A percentile compares a stretch with the other conserved stretches of the same genome.
Conservation (phyloP, 2,888 invertebrate genomes). For the Theretra japonica region DNA sequence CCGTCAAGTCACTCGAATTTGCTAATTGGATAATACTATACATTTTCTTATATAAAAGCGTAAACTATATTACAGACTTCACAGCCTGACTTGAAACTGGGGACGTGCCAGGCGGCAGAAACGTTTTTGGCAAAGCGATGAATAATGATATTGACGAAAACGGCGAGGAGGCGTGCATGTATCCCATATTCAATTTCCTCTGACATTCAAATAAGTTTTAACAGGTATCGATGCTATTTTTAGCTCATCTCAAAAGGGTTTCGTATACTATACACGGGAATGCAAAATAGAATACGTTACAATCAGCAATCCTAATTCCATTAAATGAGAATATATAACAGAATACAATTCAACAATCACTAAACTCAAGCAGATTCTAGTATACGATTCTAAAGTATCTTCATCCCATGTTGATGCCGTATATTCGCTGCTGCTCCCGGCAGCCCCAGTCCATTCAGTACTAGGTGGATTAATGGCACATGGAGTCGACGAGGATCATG, state of each 20-base stretch:
- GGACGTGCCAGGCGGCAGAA: slow-evolving; percentile 32
- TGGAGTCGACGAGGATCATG: slow-evolving; percentile 77
- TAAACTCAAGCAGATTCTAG: background rate
- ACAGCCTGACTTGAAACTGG: slow-evolving; percentile 60
- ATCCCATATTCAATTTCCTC: slow-evolving; percentile 12
- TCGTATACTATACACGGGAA: background rate
- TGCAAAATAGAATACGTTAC: background rate
- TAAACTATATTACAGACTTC: slow-evolving; percentile 57
- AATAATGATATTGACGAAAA: background rate
- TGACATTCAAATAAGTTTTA: background rate
- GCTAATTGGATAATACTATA: slow-evolving; percentile 39
- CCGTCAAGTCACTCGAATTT: slow-evolving; percentile 40
- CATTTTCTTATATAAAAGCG: slow-evolving; percentile 37
- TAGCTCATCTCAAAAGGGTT: background rate
- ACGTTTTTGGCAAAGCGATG: background rate
- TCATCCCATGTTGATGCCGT: background rate
- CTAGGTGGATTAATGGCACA: slow-evolving; percentile 63
- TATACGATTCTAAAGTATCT: background rate
- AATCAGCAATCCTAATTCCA: background rate
- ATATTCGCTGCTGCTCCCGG: slow-evolving; percentile 1
- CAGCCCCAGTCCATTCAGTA: slow-evolving; percentile 29
- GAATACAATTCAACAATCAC: background rate
- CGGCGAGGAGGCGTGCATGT: background rate
- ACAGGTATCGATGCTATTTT: slow-evolving; percentile 13
- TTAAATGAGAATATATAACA: background rate